These are phyloP conservation scores for Eristalinus sepulchralis DNA, from an alignment of 2,888 invertebrate genomes.

Conservation along the genomic window DNA sequence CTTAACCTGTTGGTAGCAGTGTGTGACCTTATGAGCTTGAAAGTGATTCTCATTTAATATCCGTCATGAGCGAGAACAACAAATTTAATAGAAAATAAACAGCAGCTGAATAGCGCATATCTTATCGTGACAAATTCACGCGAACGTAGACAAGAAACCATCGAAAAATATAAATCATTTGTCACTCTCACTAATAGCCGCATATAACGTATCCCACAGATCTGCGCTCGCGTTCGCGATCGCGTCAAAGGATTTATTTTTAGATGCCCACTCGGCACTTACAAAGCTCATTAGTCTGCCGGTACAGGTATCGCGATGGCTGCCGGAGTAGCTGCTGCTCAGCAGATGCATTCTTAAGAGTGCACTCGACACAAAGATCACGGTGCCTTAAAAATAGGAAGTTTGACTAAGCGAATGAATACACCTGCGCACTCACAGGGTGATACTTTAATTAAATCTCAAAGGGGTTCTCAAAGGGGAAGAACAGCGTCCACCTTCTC, in stretches of 20 bases:
- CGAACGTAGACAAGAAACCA: neutral
- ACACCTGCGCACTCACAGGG: slow-evolving; percentile 34
- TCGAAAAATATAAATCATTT: slow-evolving; percentile 23
- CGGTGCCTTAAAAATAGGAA: slow-evolving; percentile 45
- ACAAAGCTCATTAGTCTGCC: neutral
- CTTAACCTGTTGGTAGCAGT: neutral
- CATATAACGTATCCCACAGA: neutral
- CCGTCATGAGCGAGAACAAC: neutral
- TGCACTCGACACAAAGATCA: slow-evolving; percentile 38
- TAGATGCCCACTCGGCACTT: slow-evolving; percentile 12
- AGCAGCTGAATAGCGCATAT: neutral
- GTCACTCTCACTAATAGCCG: slow-evolving; percentile 21
- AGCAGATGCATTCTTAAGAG: slow-evolving; percentile 20
- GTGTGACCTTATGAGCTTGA: neutral
- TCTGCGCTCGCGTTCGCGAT: neutral
- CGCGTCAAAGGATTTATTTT: slow-evolving; percentile 21
- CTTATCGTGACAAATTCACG: neutral
- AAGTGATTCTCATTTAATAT: neutral
- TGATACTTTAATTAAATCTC: slow-evolving; percentile 35
- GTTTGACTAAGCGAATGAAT: slow-evolving; percentile 40
- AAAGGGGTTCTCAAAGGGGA: neutral
- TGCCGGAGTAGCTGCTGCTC: neutral
- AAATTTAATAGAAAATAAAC: neutral
- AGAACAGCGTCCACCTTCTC: slow-evolving; percentile 5
- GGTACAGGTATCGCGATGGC: slow-evolving; percentile 6